Percentiles rank a stretch among this genome's conserved stretches.
Evolutionary conservation across 2,797 vertebrate species (phyloP).

Genomic region (Chelon auratus): DNA sequence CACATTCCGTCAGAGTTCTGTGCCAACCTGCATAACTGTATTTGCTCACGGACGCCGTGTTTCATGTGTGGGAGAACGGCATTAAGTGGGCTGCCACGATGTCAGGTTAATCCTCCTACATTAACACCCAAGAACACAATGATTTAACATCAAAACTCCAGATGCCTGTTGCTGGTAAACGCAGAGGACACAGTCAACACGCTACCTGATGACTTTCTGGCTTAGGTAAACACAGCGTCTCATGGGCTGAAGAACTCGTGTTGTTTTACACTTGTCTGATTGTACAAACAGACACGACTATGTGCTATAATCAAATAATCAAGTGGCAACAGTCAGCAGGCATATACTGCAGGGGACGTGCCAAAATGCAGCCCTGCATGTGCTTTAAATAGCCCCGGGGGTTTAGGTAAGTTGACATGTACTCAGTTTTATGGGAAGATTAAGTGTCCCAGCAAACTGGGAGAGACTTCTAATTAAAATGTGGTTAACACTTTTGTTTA

Average conservation of each 20-base stretch:
- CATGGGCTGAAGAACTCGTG: constrained; percentile 30
- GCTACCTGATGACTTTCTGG: constrained; percentile 19
- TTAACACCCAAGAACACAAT: constrained; percentile 62
- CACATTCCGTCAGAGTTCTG: constrained; percentile 70
- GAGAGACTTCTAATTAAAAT: constrained; percentile 49
- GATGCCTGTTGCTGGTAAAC: constrained; percentile 34
- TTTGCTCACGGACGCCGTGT: constrained; percentile 58
- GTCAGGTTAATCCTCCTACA: constrained; percentile 69
- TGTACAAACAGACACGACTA: constrained; percentile 57
- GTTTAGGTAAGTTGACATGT: constrained; percentile 34
- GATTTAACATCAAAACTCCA: constrained; percentile 66
- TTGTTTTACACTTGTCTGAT: constrained; percentile 55
- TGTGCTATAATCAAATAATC: constrained; percentile 58
- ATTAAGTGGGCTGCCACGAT: constrained; percentile 48
- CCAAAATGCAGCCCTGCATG: constrained; percentile 44
- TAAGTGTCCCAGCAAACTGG: constrained; percentile 28
- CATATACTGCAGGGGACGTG: constrained; percentile 30
- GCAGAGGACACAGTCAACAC: constrained; percentile 50
- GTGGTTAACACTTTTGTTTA: constrained; percentile 49
- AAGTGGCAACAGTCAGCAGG: constrained; percentile 43
- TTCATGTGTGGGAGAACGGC: constrained; percentile 54
- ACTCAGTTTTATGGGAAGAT: constrained; percentile 45
- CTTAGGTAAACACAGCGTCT: constrained; percentile 52
- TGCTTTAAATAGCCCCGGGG: constrained; percentile 53
- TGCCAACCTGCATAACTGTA: constrained; percentile 71